Base-by-base conservation (phyloP, 2,113 vertebrate genomes). In the Kryptolebias marmoratus region DNA sequence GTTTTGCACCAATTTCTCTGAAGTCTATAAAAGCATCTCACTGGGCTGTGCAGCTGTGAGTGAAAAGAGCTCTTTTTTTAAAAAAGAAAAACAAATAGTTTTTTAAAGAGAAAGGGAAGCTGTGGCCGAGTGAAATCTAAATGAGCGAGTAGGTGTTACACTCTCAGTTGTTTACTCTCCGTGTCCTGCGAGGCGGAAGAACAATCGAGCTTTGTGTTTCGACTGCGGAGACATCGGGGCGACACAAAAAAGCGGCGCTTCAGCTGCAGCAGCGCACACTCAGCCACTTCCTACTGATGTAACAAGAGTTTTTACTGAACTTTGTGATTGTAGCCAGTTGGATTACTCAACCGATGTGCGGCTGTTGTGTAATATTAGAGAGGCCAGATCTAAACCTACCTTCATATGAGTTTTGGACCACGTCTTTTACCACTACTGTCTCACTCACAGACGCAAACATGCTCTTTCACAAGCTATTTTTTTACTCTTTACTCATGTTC, bases 191-290 rank as follows among this genome's bases (percentile, higher is more conserved):
- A 82, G 62, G 74, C 75, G 10, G 69, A 71, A 75, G 86, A 85
- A 90, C 88, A 90, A 91, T 84, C 54, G 68, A 64, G 77, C 86
- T 80, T 86, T 92, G 80, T 92, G 39, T 59, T 42, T 42, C 6
- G n/a, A 1, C 8, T 49, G 64, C 55, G 9, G 65, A 67, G 68
- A 71, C 39, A 64, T 45, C 9, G 75, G 66, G 64, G 74, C 50
- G 52, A 42, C 49, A 45, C 47, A 54, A 64, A 77, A 27, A 13
- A 67, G 62, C 52, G 48, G 61, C 71, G 48, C 9, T 1, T 52
- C 31, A 65, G 67, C 27, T 1, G 13, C 42, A 68, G 47, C 9
- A 48, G 45, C 61, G 7, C 6, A 59, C 28, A 31, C 27, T 22
- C 56, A 54, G 11, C 42, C 2, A 63, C 57, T 39, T 64, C 53